Evolutionary conservation across 2,113 vertebrate genomes (phyloP).

Genomic region (Bungarus multicinctus): DNA sequence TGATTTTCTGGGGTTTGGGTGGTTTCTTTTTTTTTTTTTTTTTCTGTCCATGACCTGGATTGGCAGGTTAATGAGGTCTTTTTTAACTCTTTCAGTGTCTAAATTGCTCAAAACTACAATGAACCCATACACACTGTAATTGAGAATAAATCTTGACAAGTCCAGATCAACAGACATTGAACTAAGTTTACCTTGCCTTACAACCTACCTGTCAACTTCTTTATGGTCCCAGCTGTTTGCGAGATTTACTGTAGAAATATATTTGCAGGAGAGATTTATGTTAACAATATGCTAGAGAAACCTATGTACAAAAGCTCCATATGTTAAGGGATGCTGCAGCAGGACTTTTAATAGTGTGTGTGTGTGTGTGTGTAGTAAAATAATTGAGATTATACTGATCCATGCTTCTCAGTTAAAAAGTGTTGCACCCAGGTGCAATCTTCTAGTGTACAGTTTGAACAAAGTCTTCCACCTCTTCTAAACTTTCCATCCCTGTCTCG

Average conservation of each 20-base stretch:
- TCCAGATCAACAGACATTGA: background rate
- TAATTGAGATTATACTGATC: background rate
- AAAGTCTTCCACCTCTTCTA: background rate
- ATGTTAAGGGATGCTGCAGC: background rate
- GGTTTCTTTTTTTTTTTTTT: background rate
- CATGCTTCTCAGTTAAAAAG: background rate
- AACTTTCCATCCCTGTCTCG: background rate
- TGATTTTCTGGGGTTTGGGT: background rate
- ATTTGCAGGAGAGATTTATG: background rate
- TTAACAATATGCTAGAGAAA: background rate
- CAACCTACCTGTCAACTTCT: background rate
- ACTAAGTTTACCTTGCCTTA: background rate
- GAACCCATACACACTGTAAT: background rate
- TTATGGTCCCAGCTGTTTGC: background rate
- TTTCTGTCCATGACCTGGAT: background rate
- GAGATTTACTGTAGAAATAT: background rate
- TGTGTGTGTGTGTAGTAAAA: background rate
- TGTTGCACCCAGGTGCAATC: background rate
- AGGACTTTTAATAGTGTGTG: background rate
- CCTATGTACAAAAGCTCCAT: background rate
- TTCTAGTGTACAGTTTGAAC: background rate
- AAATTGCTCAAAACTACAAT: background rate
- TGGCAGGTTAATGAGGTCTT: background rate
- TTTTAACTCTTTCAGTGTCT: background rate
- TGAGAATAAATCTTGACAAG: background rate